Percentiles rank a stretch among this genome's conserved stretches.
Evolutionary conservation across 1,140 invertebrate species (phyloP).

Genomic region (Eupeodes corollae): DNA sequence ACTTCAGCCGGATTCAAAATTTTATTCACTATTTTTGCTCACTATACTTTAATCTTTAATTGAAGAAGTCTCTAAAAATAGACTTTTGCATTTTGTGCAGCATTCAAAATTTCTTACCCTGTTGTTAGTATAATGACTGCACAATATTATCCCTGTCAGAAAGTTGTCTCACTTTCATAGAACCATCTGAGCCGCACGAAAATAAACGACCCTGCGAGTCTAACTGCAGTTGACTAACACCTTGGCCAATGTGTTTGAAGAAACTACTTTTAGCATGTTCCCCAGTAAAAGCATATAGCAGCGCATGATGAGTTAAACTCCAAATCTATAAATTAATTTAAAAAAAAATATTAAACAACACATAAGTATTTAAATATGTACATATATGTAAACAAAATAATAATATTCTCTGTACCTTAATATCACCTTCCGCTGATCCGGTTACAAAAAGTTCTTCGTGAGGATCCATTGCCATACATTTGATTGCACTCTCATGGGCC

Average conservation of each 20-base stretch:
- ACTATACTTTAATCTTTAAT: too few relatives aligned
- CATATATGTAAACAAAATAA: not conserved
- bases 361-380: constrained; percentile 3
- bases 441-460: constrained; percentile 94
- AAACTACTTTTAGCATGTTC: constrained; percentile 90
- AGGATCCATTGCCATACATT: constrained; percentile 88
- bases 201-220: constrained; percentile 79
- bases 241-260: constrained; percentile 92
- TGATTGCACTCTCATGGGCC: constrained; percentile 87
- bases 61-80: too few relatives aligned
- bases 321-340: constrained; percentile 62
- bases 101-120: too few relatives aligned
- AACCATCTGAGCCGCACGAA: constrained; percentile 97
- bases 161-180: constrained; percentile 90
- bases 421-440: constrained; percentile 96
- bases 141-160: constrained; percentile 43
- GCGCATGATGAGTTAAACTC: constrained; percentile 73
- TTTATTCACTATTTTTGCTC: too few relatives aligned
- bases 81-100: too few relatives aligned
- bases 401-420: constrained; percentile 64
- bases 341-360: not conserved
- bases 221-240: constrained; percentile 88
- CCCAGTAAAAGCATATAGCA: constrained; percentile 76
- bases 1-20: too few relatives aligned
- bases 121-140: constrained; percentile 27